A percentile compares a stretch with the other conserved stretches of the same genome.
phyloP scores from a whole-genome alignment of 2,888 invertebrate genomes.

The Celastrina argiolus region DNA sequence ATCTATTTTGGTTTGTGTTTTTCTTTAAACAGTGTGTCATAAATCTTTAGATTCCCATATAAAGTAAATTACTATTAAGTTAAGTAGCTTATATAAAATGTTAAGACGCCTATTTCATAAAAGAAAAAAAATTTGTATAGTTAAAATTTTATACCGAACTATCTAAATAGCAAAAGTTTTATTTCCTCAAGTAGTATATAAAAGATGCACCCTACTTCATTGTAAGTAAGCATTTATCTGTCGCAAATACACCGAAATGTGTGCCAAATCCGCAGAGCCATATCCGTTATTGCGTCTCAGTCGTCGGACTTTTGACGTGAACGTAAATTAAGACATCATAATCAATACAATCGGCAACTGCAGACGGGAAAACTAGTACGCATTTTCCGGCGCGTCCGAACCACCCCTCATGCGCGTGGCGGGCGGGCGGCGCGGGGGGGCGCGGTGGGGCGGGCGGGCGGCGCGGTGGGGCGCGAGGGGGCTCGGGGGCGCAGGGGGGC shows the following conservation, averaged over 20 bases:
- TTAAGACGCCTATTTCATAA: neutral
- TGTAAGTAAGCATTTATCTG: neutral
- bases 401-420: slow-evolving; percentile 45
- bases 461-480: slow-evolving; percentile 34
- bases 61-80: neutral
- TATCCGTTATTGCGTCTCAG: neutral
- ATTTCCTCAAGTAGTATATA: neutral
- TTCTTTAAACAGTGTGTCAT: no score
- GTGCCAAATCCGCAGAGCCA: neutral
- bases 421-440: slow-evolving; percentile 39
- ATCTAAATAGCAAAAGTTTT: neutral
- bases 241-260: neutral
- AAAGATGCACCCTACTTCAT: neutral
- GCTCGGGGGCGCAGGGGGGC: slow-evolving; percentile 35
- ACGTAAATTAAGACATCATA: slow-evolving; percentile 41
- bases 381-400: slow-evolving; percentile 61
- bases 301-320: slow-evolving; percentile 25
- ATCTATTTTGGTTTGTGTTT: no score
- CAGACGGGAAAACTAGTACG: slow-evolving; percentile 67
- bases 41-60: no score
- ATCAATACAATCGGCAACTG: slow-evolving; percentile 57
- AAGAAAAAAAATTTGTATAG: no score
- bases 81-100: neutral
- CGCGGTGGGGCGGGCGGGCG: slow-evolving; percentile 37
- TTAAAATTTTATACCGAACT: neutral